Evolutionary conservation across 2,888 invertebrate species (phyloP), one percentile per base, ranked within the genome.

Genomic region (Chloroclysta siterata): DNA sequence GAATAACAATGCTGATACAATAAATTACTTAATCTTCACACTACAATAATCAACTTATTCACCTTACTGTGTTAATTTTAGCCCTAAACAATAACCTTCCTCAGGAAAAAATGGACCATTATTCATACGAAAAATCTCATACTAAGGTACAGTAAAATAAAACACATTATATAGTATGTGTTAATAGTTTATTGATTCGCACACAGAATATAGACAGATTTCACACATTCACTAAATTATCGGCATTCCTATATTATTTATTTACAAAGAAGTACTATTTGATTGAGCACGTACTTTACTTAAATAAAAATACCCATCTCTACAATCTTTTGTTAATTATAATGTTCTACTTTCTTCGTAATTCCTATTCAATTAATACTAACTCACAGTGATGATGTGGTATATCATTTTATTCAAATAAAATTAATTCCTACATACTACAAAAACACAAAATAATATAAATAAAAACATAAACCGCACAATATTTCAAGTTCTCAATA

Each of bases 381-480:
- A 80, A 76, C 78, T 87, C 86, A 87, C 87, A 87, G 87, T 74
- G 75, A 78, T 79, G 85, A 87, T 87, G 87, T 87, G 88, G 87
- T 85, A 78, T 66, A 78, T 66, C 22, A 61, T 70, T 55, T 59
- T 55, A 61, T 56, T 65, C 44, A 10, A 42, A 14, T 48, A n/a
- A 60, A 53, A 42, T 47, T 53, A 53, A 41, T 8, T 46, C 10
- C 10, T 46, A 46, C 17, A 17, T 46, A 46, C 46, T 10, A 17
- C 17, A 17, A 46, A 17, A 46, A 46, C 46, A 46, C 2, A 5
- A 15, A 7, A 11, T 10, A 10, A 17, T 7, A 39, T 4, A 5
- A 11, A n/a, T n/a, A n/a, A n/a, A n/a, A n/a, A n/a, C n/a, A n/a
- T n/a, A n/a, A n/a, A n/a, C n/a, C n/a, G n/a, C n/a, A n/a, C n/a